Evolutionary conservation across 1,140 invertebrate genomes (phyloP), one percentile per base, ranked within the genome.

Genomic region (Papilio polyxenes): DNA sequence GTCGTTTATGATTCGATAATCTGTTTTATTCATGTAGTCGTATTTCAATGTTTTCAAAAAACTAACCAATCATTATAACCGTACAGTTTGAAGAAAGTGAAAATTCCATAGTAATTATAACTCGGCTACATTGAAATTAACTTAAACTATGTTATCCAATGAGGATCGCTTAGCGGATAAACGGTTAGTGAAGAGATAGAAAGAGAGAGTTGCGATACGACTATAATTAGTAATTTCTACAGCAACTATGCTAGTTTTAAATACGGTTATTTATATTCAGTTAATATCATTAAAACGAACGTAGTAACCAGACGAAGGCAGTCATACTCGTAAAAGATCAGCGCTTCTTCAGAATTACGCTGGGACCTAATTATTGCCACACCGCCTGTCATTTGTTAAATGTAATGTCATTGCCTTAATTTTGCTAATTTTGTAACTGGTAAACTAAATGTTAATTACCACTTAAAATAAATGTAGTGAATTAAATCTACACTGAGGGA

Each of bases 201-300:
- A 15, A 72, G 65, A 72, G 65, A 31, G 65, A 59, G 23, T 37
- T 31, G 11, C 2, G 13, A 13, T 72, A 72, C 37, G 11, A 37
- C 65, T 40, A 72, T 72, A 72, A 72, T 72, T 72, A 72, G 23
- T 40, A 37, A 72, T 72, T 72, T 72, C 65, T 72, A 72, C 23
- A 72, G 6, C 31, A 40, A 13, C 23, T 40, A 37, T 72, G 65
- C 11, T 7, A 37, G 10, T 65, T 65, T 65, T 31, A 65, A 65
- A 31, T 65, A 65, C 62, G 59, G 59, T 23, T 65, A 65, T 65
- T 65, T 15, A 72, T 40, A 72, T 72, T 72, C 62, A 15, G 20
- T 69, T 31, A 69, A 59, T 23, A 51, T 51, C 2, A 51, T n/a
- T 59, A 6, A 59, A 59, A 59, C 56, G 49, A 59, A 59, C 40